Conservation (phyloP, 2,113 vertebrate genomes). For the Reinhardtius hippoglossoides region DNA sequence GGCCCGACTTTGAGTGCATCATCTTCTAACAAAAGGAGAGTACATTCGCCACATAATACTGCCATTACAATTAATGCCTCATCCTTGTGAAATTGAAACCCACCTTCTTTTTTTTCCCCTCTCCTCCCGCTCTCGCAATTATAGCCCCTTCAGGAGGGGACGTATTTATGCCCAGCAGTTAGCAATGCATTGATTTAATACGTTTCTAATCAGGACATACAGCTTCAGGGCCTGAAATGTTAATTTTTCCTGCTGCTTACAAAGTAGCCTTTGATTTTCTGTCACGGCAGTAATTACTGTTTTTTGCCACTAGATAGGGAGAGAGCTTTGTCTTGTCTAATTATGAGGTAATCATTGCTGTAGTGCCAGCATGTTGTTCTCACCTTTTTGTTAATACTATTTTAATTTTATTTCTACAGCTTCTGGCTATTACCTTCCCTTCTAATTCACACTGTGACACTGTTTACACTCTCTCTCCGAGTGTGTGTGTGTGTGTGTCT, state of each 20-base stretch:
- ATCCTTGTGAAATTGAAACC: conserved; percentile 75
- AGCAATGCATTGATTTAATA: conserved; percentile 99
- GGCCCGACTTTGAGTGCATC: conserved; percentile 45
- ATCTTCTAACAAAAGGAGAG: conserved; percentile 56
- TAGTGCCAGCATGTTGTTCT: conserved; percentile 90
- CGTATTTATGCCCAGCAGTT: conserved; percentile 88
- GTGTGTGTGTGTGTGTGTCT: conserved; percentile 8
- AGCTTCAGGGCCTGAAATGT: conserved; percentile 95
- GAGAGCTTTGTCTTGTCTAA: conserved; percentile 99
- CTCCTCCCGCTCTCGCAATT: conserved; percentile 71
- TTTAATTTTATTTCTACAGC: conserved; percentile 84
- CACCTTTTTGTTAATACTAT: conserved; percentile 90
- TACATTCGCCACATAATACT: conserved; percentile 59
- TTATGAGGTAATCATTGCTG: conserved; percentile 99
- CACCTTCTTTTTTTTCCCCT: conserved; percentile 33
- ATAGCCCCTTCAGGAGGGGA: conserved; percentile 79
- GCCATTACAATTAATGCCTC: conserved; percentile 70
- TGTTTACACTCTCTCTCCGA: conserved; percentile 77
- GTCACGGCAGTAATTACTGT: conserved; percentile 98
- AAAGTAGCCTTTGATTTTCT: conserved; percentile 99
- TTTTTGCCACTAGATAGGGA: conserved; percentile 96
- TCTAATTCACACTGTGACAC: conserved; percentile 93
- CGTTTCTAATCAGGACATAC: conserved; percentile 98
- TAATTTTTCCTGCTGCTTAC: conserved; percentile 98
- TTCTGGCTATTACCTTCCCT: conserved; percentile 91